Evolutionary conservation across 2,888 invertebrate species (phyloP).

Genomic region (Eupithecia insigniata): DNA sequence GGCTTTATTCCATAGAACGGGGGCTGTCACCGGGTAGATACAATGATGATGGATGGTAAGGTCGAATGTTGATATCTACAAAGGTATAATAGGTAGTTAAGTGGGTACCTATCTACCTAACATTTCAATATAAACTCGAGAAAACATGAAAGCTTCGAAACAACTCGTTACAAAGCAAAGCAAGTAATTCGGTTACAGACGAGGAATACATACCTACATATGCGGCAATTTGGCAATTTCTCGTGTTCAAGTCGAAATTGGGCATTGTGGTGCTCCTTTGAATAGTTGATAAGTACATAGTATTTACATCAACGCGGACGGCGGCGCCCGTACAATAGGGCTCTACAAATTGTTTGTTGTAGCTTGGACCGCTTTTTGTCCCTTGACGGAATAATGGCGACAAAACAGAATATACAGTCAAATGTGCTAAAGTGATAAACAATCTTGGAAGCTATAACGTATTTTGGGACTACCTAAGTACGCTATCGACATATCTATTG

Average conservation of each 20-base stretch:
- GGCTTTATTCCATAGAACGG: no score
- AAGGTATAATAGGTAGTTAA: background rate
- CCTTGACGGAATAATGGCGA: conserved; percentile 14
- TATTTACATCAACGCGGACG: background rate
- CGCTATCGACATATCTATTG: no score
- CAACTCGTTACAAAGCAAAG: conserved; percentile 7
- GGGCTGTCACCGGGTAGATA: no score
- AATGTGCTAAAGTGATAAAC: background rate
- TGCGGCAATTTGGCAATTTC: no score
- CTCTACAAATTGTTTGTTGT: conserved; percentile 26
- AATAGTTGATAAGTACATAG: conserved; percentile 15
- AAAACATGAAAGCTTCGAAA: background rate
- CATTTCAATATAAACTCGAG: background rate
- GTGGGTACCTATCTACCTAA: no score
- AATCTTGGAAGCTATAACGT: background rate
- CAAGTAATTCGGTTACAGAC: conserved; percentile 10
- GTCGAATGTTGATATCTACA: background rate
- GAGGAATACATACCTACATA: no score
- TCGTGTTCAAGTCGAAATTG: conserved; percentile 7
- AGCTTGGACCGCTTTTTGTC: conserved; percentile 20
- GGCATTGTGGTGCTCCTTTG: conserved; percentile 13
- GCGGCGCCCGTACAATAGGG: conserved; percentile 16
- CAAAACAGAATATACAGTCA: conserved; percentile 10
- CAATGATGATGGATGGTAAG: no score
- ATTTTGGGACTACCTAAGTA: no score